phyloP scores from a whole-genome alignment of 2,113 vertebrate genomes.

The Pygoscelis adeliae region DNA sequence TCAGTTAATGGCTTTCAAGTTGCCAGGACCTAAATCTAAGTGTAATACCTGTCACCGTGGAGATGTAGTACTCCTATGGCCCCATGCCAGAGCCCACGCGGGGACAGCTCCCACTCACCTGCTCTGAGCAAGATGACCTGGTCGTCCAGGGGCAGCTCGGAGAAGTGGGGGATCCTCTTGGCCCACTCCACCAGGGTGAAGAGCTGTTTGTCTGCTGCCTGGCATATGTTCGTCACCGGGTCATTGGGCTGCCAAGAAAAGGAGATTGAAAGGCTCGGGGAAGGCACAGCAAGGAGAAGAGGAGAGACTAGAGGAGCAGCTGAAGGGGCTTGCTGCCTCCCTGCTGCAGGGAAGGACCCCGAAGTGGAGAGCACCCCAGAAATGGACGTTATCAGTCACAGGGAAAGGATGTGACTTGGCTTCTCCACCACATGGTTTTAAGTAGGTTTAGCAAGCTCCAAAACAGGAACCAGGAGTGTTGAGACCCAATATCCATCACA shows the following conservation, averaged over 20 bases:
- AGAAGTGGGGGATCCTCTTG: conserved; percentile 96
- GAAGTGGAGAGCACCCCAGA: accelerated
- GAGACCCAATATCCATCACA: background rate
- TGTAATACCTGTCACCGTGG: accelerated
- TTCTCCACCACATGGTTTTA: background rate
- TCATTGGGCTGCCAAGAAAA: conserved; percentile 86
- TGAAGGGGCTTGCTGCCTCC: background rate
- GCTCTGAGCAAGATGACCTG: conserved; percentile 96
- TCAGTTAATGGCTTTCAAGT: background rate
- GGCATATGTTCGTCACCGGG: conserved; percentile 97
- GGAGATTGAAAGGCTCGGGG: background rate
- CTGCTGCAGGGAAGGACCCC: background rate
- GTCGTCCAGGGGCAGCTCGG: conserved; percentile 94
- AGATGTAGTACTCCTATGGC: accelerated
- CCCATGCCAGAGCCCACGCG: accelerated
- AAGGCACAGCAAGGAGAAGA: background rate
- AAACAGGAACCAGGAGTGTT: background rate
- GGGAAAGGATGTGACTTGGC: background rate
- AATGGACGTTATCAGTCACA: background rate
- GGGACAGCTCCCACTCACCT: conserved; percentile 73
- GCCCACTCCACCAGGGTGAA: conserved; percentile 99
- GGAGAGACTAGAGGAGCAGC: background rate
- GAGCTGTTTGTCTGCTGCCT: conserved; percentile 97
- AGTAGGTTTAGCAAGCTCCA: background rate
- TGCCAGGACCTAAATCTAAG: background rate